Evolutionary conservation across 2,113 vertebrate genomes (phyloP).

Genomic region (Sylvietta virens): DNA sequence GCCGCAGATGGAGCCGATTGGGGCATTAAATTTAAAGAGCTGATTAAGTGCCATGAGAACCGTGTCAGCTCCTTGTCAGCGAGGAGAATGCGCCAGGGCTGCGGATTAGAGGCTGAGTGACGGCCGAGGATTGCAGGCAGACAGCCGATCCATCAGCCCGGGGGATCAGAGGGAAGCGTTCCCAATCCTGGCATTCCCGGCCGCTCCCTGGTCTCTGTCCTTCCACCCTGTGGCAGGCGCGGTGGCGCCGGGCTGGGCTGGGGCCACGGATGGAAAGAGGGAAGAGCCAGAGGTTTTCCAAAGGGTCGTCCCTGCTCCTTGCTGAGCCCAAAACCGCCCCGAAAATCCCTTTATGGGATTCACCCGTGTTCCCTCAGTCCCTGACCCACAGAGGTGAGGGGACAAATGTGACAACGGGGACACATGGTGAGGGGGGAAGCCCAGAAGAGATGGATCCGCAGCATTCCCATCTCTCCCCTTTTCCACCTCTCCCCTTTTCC

Average conservation of each 20-base stretch:
- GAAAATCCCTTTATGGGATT: neutral
- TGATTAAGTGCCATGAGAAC: constrained; percentile 58
- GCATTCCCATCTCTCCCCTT: neutral
- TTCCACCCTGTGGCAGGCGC: accelerated
- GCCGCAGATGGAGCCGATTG: neutral
- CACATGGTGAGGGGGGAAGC: accelerated
- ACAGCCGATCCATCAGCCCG: constrained; percentile 6
- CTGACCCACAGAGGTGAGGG: accelerated
- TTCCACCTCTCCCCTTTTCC: neutral
- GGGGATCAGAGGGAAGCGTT: neutral
- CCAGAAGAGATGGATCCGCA: neutral
- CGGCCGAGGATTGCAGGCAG: constrained; percentile 3
- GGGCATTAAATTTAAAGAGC: constrained; percentile 43
- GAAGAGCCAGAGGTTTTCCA: neutral
- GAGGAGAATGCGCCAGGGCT: constrained; percentile 43
- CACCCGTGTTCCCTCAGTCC: accelerated
- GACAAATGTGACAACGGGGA: neutral
- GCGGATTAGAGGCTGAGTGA: constrained; percentile 56
- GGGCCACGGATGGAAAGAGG: neutral
- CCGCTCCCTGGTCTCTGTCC: neutral
- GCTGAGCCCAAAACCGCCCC: neutral
- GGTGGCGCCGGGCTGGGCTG: neutral
- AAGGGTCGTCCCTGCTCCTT: too few species aligned
- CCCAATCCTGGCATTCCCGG: accelerated
- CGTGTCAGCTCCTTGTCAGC: constrained; percentile 48